Evolutionary conservation across 2,113 vertebrate genomes (phyloP), one percentile per base, ranked within the genome.

Genomic region (Pontoporia blainvillei): DNA sequence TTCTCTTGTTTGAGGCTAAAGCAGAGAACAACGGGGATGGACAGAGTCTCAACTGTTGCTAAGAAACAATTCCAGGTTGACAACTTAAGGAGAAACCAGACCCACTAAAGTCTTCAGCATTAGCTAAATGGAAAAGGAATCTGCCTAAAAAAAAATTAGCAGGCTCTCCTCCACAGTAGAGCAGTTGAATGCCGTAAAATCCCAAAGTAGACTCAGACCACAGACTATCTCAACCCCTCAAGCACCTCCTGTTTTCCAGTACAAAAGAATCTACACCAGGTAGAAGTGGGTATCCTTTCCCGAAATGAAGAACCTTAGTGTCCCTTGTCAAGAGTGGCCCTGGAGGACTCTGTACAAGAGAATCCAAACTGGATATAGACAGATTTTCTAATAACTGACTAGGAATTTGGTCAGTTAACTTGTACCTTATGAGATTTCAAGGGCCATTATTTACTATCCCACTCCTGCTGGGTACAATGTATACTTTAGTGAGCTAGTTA

Each of bases 51-150:
- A 66, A 54, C 89, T 96, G 93, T 95, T 98, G 96, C 97, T 95
- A 97, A 97, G 96, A 97, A 88, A 96, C 96, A 75, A 94, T 36
- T 96, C 71, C 59, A 72, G 71, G 97, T 71, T 95, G 78, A 93
- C 64, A 90, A 96, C 76, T 96, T 90, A 69, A 41, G 46, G 59
- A 94, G 93, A 95, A 96, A 91, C 15, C 86, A 78, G 61, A 94
- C 54, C 72, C 67, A 83, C 46, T 59, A 67, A 69, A 25, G 36
- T 96, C 90, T 92, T 96, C 46, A 64, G 66, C 41, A 66, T 90
- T 90, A 94, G 44, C n/a, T 88, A 91, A 94, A 94, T 76, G 89
- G 15, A 67, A 92, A 97, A 90, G 36, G 64, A 89, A 82, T 76
- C 57, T 86, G 31, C 29, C 72, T 90, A 86, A 95, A 92, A 91